phyloP scores from a whole-genome alignment of 1,140 invertebrate genomes.

The Pantala flavescens region DNA sequence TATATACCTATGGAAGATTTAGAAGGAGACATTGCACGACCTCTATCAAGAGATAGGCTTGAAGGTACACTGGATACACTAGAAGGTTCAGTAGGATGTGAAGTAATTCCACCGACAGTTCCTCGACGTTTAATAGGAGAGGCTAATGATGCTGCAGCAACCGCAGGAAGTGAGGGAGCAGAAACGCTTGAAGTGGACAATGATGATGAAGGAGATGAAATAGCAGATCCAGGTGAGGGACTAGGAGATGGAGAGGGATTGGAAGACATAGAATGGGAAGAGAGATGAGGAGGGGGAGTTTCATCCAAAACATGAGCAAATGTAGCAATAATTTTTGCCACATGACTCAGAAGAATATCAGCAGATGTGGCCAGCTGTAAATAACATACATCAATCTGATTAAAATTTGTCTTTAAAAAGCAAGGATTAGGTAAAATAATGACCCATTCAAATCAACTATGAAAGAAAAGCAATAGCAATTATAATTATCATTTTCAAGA shows the following conservation, averaged over 20 bases:
- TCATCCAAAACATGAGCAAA: slow-evolving; percentile 68
- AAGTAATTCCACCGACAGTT: slow-evolving; percentile 17
- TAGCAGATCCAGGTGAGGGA: background rate
- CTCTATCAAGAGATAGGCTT: slow-evolving; percentile 17
- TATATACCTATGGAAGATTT: slow-evolving; percentile 17
- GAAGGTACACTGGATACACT: slow-evolving; percentile 16
- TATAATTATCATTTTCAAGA: too few relatives aligned
- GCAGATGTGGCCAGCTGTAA: slow-evolving; percentile 38
- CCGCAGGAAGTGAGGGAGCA: slow-evolving; percentile 35
- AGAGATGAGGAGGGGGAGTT: slow-evolving; percentile 34
- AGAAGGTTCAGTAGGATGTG: slow-evolving; percentile 3
- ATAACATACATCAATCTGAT: slow-evolving; percentile 36
- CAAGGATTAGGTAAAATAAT: background rate
- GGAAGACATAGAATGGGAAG: slow-evolving; percentile 43
- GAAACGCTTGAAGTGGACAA: slow-evolving; percentile 34
- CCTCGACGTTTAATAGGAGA: slow-evolving; percentile 38
- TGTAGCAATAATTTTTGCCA: slow-evolving; percentile 59
- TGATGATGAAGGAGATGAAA: slow-evolving; percentile 34
- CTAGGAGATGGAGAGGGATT: slow-evolving; percentile 32
- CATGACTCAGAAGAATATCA: slow-evolving; percentile 55
- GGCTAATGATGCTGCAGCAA: slow-evolving; percentile 35
- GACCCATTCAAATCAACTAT: too few relatives aligned
- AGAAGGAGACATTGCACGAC: slow-evolving; percentile 21
- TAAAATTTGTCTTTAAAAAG: background rate
- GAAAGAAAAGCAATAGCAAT: too few relatives aligned